phyloP scores from a whole-genome alignment of 2,888 invertebrate genomes.

The Actias luna region DNA sequence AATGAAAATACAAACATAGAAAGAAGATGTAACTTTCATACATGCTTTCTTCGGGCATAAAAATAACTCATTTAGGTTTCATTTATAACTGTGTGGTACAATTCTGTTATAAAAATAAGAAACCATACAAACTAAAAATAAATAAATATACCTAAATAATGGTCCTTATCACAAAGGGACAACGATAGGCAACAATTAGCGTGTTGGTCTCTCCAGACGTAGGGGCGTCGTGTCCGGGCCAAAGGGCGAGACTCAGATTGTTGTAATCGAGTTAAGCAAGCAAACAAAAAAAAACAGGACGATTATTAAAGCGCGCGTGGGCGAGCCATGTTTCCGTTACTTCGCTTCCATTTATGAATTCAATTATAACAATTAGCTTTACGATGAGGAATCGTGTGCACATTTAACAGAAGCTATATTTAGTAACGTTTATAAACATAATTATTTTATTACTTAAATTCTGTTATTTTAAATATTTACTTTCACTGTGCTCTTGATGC shows the following conservation, averaged over 20 bases:
- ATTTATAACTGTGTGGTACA: neutral
- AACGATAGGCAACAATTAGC: conserved; percentile 15
- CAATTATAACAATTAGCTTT: conserved; percentile 35
- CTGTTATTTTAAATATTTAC: neutral
- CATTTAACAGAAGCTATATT: neutral
- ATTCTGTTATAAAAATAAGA: neutral
- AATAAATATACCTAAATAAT: neutral
- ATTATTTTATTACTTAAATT: neutral
- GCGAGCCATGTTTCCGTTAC: conserved; percentile 65
- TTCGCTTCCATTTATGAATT: conserved; percentile 49
- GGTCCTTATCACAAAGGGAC: conserved; percentile 1
- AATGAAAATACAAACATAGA: too few species aligned
- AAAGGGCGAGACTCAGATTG: conserved; percentile 76
- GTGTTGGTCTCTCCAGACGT: conserved; percentile 40
- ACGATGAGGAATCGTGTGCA: conserved; percentile 24
- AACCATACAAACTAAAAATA: neutral
- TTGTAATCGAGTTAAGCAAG: conserved; percentile 74
- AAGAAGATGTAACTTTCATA: too few species aligned
- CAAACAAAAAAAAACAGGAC: conserved; percentile 77
- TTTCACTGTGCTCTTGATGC: neutral
- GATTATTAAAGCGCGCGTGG: conserved; percentile 67
- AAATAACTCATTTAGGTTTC: neutral
- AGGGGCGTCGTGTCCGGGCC: conserved; percentile 56
- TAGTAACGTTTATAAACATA: neutral
- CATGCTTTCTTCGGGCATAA: neutral